Evolutionary conservation across 2,888 invertebrate species (phyloP), one percentile per base, ranked within the genome.

Genomic region (Maniola hyperantus): DNA sequence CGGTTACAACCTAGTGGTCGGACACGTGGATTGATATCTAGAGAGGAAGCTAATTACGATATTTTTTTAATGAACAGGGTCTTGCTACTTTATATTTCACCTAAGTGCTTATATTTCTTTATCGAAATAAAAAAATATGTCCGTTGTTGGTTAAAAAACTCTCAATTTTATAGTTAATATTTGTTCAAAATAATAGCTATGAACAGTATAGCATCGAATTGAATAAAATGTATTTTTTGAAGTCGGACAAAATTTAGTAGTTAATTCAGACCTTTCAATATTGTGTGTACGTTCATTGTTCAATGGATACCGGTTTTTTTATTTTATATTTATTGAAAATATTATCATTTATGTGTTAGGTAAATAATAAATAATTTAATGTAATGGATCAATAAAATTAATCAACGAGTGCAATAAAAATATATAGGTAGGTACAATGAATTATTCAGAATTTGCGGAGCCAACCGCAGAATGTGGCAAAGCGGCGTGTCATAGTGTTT

Each of bases 401-500:
- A 26, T 46, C 18, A 26, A 46, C 46, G 20, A 18, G 18, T 51
- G 50, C 50, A 26, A 51, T 11, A 18, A 36, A 54, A 39, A 55
- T 39, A 39, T 15, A 55, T 4, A 18, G n/a, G n/a, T n/a, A n/a
- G n/a, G n/a, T 26, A 26, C 26, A 26, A 59, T 46, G 26, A 59
- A 59, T 59, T 60, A 60, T 60, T 48, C 46, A 60, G 48, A 60
- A 62, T 42, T 60, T 39, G 34, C 51, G 36, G 18, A 15, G 13
- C 42, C 39, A 62, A 62, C 62, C 62, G 48, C 62, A 62, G 53
- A 62, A 50, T 58, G 33, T 58, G 63, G 58, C 64, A 20, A 64
- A 57, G 50, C 8, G 15, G 15, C 48, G 51, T 39, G 33, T 58
- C 33, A 33, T 20, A 42, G 48, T 57, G 20, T 57, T 64, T 64